Conservation (phyloP, 64 coral and sea anemone species). For the Orbicella faveolata region DNA sequence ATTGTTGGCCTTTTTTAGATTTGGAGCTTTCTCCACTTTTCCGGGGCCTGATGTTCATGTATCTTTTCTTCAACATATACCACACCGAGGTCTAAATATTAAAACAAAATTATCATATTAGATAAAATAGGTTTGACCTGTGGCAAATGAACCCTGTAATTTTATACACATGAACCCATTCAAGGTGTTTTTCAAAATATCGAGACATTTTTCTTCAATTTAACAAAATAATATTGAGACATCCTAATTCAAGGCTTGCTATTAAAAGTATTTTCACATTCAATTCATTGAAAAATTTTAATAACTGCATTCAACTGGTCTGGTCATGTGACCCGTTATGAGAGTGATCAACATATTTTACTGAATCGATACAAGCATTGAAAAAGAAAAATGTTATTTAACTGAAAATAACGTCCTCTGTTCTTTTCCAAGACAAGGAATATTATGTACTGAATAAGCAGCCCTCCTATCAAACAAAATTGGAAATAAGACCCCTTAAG, state of each 20-base stretch:
- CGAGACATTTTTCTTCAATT: too few relatives aligned
- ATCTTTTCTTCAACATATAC: slow-evolving; percentile 6
- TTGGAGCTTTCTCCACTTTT: neutral
- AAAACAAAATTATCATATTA: neutral
- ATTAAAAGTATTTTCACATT: neutral
- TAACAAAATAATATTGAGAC: neutral
- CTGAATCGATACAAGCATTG: neutral
- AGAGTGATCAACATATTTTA: neutral
- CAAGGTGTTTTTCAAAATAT: neutral
- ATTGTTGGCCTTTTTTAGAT: neutral
- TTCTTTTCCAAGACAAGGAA: neutral
- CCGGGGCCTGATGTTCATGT: neutral
- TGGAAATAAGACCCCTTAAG: neutral
- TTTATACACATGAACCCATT: neutral
- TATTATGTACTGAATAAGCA: neutral
- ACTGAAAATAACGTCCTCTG: neutral
- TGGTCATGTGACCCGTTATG: neutral
- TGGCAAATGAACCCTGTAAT: neutral
- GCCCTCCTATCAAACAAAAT: neutral
- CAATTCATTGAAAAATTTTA: too few relatives aligned
- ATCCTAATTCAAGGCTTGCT: neutral
- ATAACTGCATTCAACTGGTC: neutral
- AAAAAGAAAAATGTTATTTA: neutral
- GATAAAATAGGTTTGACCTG: neutral
- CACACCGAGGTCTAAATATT: slow-evolving; percentile 5